Percentiles rank a stretch among this genome's conserved stretches.
Conservation (phyloP, 2,888 invertebrate species). For the Brenthis ino region DNA sequence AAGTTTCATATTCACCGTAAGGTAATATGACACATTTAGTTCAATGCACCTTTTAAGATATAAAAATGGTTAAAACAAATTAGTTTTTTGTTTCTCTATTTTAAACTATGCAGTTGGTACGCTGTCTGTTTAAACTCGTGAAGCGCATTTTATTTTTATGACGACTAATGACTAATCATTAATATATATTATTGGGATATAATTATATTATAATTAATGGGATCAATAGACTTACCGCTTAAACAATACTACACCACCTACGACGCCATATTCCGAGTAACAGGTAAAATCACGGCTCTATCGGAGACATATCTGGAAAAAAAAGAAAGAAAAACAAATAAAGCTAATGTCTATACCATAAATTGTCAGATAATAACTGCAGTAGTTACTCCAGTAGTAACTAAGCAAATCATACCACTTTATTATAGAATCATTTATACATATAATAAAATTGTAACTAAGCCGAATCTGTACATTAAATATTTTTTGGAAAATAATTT, state of each 20-base stretch:
- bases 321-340: conserved; percentile 35
- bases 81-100: background rate
- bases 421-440: no score
- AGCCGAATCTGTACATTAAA: no score
- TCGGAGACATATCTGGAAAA: conserved; percentile 66
- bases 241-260: conserved; percentile 43
- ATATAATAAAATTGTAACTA: no score
- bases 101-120: background rate
- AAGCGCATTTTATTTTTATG: background rate
- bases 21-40: conserved; percentile 11
- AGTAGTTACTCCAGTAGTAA: background rate
- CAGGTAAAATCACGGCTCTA: conserved; percentile 54
- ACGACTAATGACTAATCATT: background rate
- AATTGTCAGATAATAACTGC: background rate
- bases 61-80: conserved; percentile 1
- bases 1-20: background rate
- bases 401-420: no score
- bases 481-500: no score
- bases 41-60: background rate
- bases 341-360: background rate
- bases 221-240: conserved; percentile 40
- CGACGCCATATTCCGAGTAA: conserved; percentile 56
- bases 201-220: no score
- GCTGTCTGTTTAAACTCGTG: background rate
- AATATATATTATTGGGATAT: no score